Evolutionary conservation across 1,140 invertebrate genomes (phyloP).

Genomic region (Linepithema humile): DNA sequence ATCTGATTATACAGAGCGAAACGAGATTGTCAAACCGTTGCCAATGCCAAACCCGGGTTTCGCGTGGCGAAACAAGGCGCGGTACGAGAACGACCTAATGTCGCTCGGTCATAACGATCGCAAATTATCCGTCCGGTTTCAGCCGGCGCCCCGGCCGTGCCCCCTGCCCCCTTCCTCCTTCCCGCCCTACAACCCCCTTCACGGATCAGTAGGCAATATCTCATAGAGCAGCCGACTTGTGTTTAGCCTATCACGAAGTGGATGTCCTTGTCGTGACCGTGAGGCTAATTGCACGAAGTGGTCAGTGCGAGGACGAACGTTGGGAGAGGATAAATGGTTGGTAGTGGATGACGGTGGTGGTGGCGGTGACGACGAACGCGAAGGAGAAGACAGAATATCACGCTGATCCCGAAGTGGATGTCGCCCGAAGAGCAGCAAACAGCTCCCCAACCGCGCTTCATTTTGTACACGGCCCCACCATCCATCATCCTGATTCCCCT

Average conservation of each 20-base stretch:
- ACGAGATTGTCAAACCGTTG: not conserved
- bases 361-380: conserved; percentile 26
- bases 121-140: conserved; percentile 75
- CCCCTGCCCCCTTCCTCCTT: too few species aligned
- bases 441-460: conserved; percentile 60
- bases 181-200: too few species aligned
- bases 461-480: conserved; percentile 71
- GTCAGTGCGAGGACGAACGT: conserved; percentile 64
- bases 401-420: conserved; percentile 63
- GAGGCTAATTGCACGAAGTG: conserved; percentile 78
- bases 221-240: conserved; percentile 76
- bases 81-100: conserved; percentile 31
- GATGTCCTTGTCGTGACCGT: conserved; percentile 81
- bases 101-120: conserved; percentile 70
- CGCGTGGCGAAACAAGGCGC: not conserved
- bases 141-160: conserved; percentile 25
- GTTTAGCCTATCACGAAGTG: conserved; percentile 80
- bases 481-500: conserved; percentile 63
- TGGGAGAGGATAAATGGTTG: conserved; percentile 66
- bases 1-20: not conserved
- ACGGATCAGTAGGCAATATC: conserved; percentile 71
- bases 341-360: conserved; percentile 42
- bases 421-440: conserved; percentile 54
- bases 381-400: conserved; percentile 63
- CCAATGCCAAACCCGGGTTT: not conserved